Evolutionary conservation across 1,140 invertebrate genomes (phyloP), one percentile per base, ranked within the genome.

Genomic region (Saxidomus purpurata): DNA sequence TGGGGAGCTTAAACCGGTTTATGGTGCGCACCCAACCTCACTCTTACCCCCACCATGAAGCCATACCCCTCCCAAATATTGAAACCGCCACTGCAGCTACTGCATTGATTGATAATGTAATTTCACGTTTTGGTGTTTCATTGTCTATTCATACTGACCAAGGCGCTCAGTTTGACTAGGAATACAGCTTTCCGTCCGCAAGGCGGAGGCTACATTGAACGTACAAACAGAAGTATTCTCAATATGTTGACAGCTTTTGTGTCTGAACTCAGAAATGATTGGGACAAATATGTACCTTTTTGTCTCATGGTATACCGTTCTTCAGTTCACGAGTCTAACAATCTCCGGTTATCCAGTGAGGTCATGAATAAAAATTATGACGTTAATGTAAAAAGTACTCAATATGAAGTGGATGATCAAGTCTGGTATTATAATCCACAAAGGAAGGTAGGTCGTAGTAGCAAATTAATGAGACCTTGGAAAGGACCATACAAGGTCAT

Each of bases 391-490:
- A 22, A 63, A 28, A 0, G 3, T 4, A 63, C 28, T n/a, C 59
- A 63, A 25, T 63, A 63, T 63, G 25, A 22, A 3, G 59, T 28
- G 59, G 59, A 25, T 63, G 59, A 63, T 25, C 59, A 15, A 28
- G 59, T 63, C 59, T 63, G 59, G 59, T 63, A 63, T 63, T 63
- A 63, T 15, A 63, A 63, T 28, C 59, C 59, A 28, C 59, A 63
- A 25, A 25, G 59, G 4, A 63, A 63, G 28, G 59, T 63, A 28
- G 59, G 59, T 63, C 59, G 59, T 15, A 63, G 59, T 63, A 15
- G 59, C 28, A 63, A 63, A 63, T 25, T 63, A 4, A 15, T 15
- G 3, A 6, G 59, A 63, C 59, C 59, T 28, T 63, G 59, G 59
- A 63, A 63, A 63, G 59, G 59, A 28, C 59, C 9, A 28, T 28